A percentile compares a stretch with the other conserved stretches of the same genome.
phyloP scores from a whole-genome alignment of 2,797 vertebrate species.

The Myoxocephalus aenaeus region DNA sequence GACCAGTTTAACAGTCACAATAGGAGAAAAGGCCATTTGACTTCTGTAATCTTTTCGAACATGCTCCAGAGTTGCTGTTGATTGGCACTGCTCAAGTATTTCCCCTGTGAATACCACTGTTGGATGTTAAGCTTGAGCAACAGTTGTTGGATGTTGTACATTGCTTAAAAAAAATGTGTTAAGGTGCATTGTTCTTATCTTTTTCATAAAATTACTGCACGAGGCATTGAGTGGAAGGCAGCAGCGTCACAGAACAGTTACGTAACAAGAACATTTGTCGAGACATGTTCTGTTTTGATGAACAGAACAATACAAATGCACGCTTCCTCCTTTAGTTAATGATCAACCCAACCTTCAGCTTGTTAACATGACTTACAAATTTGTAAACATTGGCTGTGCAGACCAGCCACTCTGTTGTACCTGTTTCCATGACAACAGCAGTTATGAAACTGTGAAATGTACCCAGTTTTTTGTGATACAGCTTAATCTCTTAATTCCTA shows the following conservation, averaged over 20 bases:
- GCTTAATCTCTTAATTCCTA: conserved; percentile 6
- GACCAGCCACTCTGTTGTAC: conserved; percentile 22
- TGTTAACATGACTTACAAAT: conserved; percentile 48
- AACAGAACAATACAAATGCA: conserved; percentile 27
- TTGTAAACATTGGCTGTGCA: conserved; percentile 41
- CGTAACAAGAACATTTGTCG: conserved; percentile 19
- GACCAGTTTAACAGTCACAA: conserved; percentile 81
- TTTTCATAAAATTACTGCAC: conserved; percentile 28
- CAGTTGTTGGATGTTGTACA: conserved; percentile 37
- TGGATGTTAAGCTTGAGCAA: conserved; percentile 58
- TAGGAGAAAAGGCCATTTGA: conserved; percentile 81
- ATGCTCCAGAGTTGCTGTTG: conserved; percentile 64
- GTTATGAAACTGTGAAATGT: conserved; percentile 10
- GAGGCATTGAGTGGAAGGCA: conserved; percentile 20
- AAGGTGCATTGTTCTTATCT: conserved; percentile 42
- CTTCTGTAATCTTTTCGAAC: conserved; percentile 81
- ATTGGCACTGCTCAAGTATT: conserved; percentile 66
- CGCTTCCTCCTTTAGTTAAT: conserved; percentile 69
- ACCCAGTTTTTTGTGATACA: conserved; percentile 3
- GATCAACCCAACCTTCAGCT: conserved; percentile 54
- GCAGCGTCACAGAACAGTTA: conserved; percentile 4
- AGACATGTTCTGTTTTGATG: conserved; percentile 21
- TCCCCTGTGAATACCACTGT: conserved; percentile 45
- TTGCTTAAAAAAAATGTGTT: conserved; percentile 48
- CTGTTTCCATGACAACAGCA: conserved; percentile 31